Evolutionary conservation across 2,888 invertebrate genomes (phyloP).

Genomic region (Nomada ferruginata): DNA sequence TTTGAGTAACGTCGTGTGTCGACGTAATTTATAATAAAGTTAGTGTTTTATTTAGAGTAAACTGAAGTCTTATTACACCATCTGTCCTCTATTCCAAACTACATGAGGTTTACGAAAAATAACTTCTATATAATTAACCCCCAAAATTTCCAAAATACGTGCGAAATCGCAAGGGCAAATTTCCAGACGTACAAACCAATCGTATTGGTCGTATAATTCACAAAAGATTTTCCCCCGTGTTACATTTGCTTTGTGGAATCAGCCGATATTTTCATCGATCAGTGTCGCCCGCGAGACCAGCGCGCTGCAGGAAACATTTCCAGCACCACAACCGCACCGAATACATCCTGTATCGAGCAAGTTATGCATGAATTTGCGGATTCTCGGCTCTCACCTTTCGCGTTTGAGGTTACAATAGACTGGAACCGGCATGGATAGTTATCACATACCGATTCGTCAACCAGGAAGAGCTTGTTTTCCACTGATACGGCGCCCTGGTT

Average conservation of each 20-base stretch:
- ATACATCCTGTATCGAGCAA: background rate
- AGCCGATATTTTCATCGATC: slow-evolving; percentile 9
- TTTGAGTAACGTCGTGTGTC: no score
- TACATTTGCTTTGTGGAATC: background rate
- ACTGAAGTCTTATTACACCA: no score
- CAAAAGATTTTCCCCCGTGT: no score
- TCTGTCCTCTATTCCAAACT: no score
- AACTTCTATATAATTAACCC: no score
- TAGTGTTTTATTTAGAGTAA: no score
- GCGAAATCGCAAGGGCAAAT: no score
- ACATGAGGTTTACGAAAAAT: no score
- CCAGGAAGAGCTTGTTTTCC: slow-evolving; percentile 54
- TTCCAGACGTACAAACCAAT: no score
- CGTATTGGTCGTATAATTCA: no score
- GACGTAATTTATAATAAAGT: no score
- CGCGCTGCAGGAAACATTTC: slow-evolving; percentile 3
- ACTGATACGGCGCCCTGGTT: slow-evolving; percentile 41
- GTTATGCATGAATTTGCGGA: slow-evolving; percentile 20
- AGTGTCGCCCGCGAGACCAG: background rate
- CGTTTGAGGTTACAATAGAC: slow-evolving; percentile 26
- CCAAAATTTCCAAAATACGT: no score
- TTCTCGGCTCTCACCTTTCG: slow-evolving; percentile 6
- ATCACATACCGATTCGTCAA: slow-evolving; percentile 26
- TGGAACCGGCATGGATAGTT: slow-evolving; percentile 22
- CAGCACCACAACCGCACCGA: background rate